These are phyloP conservation scores for Sitodiplosis mosellana DNA, from an alignment of 1,140 invertebrate species.

Conservation along the genomic window DNA sequence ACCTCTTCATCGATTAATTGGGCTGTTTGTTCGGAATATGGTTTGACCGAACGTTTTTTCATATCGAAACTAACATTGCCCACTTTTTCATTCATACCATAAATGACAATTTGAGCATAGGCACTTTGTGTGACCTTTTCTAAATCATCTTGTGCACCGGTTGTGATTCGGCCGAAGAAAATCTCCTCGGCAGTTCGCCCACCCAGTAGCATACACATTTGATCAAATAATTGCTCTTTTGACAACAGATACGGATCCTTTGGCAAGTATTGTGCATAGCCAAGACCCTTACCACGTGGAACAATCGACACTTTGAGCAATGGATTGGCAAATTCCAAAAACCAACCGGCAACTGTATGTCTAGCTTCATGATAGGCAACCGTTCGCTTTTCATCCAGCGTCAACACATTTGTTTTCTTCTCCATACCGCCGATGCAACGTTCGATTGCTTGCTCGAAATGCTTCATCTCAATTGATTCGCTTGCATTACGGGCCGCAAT, in stretches of 20 bases:
- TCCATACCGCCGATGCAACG: conserved; percentile 95
- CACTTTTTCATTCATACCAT: conserved; percentile 96
- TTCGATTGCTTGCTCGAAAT: conserved; percentile 97
- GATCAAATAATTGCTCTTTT: conserved; percentile 87
- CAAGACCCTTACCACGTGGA: conserved; percentile 55
- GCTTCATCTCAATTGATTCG: conserved; percentile 61
- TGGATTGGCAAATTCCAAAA: conserved; percentile 90
- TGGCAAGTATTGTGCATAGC: conserved; percentile 96
- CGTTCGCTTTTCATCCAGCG: conserved; percentile 95
- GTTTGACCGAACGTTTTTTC: conserved; percentile 87
- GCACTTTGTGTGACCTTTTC: conserved; percentile 75
- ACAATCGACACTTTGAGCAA: conserved; percentile 79
- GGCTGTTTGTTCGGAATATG: conserved; percentile 95
- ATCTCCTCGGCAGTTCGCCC: conserved; percentile 92
- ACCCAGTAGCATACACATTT: conserved; percentile 88
- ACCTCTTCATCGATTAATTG: conserved; percentile 94
- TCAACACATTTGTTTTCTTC: conserved; percentile 97
- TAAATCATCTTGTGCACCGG: conserved; percentile 96
- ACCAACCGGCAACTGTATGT: conserved; percentile 98
- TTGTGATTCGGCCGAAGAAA: conserved; percentile 90
- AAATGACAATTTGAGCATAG: conserved; percentile 71
- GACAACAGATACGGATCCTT: conserved; percentile 97
- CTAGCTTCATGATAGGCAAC: conserved; percentile 99
- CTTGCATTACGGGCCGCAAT: conserved; percentile 87
- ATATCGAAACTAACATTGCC: conserved; percentile 94